Evolutionary conservation across 1,140 invertebrate genomes (phyloP).

Genomic region (Trichonephila clavata): DNA sequence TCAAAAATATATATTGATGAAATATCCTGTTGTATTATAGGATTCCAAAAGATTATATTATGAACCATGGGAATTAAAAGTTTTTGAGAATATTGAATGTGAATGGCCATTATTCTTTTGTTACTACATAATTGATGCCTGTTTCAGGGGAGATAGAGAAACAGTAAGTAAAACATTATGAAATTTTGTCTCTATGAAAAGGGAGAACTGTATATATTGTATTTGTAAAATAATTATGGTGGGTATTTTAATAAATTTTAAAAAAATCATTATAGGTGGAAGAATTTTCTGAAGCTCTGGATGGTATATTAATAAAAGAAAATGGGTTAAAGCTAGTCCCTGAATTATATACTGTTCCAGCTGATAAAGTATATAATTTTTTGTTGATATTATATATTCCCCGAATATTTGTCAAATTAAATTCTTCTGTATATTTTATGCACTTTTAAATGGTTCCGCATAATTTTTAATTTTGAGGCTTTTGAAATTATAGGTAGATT

Average conservation of each 20-base stretch:
- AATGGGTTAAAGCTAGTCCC: slow-evolving; percentile 95
- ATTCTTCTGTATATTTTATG: not conserved
- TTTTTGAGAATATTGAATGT: slow-evolving; percentile 99
- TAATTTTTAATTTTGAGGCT: not conserved
- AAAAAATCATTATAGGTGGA: slow-evolving; percentile 79
- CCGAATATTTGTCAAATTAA: too few relatives aligned
- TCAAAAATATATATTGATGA: too few relatives aligned
- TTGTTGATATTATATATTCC: not conserved
- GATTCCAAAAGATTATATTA: slow-evolving; percentile 96
- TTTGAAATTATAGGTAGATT: slow-evolving; percentile 84
- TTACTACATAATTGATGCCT: slow-evolving; percentile 96
- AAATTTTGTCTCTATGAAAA: too few relatives aligned
- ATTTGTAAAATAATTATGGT: not conserved
- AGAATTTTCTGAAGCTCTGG: slow-evolving; percentile 80
- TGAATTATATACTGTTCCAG: slow-evolving; percentile 95
- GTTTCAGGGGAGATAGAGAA: slow-evolving; percentile 93
- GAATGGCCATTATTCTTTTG: slow-evolving; percentile 99
- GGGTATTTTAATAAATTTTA: not conserved
- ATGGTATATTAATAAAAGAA: slow-evolving; percentile 89
- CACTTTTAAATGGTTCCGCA: not conserved
- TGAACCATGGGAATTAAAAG: slow-evolving; percentile 97
- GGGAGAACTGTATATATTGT: too few relatives aligned
- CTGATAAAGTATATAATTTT: slow-evolving; percentile 84
- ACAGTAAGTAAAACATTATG: slow-evolving; percentile 82
- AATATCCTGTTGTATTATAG: slow-evolving; percentile 80